Percentiles rank a stretch among this genome's conserved stretches.
These are phyloP conservation scores for Gymnocephalus cernua DNA, from an alignment of 2,113 vertebrate species.

Conservation along the genomic window DNA sequence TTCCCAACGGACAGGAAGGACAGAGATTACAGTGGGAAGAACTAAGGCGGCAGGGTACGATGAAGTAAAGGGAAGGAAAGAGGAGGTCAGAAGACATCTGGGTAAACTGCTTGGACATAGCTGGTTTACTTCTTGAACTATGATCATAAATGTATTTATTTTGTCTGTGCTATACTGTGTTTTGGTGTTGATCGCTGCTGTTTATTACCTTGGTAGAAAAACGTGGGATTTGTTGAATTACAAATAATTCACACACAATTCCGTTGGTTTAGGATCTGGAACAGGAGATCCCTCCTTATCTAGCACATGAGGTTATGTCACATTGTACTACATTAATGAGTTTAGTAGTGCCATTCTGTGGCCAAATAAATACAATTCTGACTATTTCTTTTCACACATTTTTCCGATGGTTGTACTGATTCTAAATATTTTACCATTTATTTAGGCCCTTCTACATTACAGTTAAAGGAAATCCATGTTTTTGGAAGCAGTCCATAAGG, in stretches of 20 bases:
- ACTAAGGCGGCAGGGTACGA: neutral
- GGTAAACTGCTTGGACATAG: neutral
- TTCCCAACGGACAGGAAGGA: constrained; percentile 8
- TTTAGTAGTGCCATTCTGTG: neutral
- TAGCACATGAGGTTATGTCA: constrained; percentile 10
- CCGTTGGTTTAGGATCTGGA: neutral
- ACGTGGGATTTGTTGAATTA: neutral
- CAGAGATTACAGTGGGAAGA: neutral
- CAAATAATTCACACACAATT: neutral
- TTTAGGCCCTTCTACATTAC: neutral
- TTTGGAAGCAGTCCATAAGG: constrained; percentile 5
- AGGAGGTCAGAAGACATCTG: neutral
- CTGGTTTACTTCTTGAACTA: neutral
- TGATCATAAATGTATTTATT: neutral
- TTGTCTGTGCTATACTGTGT: neutral
- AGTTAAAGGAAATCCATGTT: neutral
- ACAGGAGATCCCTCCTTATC: neutral
- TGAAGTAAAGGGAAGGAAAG: neutral
- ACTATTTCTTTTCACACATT: neutral
- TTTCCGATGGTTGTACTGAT: neutral
- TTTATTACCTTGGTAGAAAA: neutral
- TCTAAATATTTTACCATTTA: neutral
- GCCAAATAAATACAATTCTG: neutral
- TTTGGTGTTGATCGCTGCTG: neutral
- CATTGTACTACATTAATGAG: neutral